Percentiles rank a stretch among this genome's conserved stretches.
Conservation (phyloP, 1,140 invertebrate genomes). For the Ostrea edulis region DNA sequence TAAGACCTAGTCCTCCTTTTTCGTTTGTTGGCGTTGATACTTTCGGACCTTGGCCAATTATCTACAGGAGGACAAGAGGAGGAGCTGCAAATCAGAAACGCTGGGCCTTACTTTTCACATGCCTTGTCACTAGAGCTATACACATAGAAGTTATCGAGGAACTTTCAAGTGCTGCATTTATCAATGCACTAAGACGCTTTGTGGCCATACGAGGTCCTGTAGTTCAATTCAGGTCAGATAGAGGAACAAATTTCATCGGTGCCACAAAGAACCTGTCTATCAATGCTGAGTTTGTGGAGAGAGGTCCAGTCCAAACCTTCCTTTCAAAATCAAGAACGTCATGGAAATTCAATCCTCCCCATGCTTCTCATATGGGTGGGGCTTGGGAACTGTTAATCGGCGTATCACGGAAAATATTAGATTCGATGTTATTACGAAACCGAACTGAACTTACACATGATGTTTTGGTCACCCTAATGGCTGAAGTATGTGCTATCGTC, state of each 20-base stretch:
- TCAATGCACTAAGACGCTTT: conserved; percentile 59
- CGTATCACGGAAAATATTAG: not conserved
- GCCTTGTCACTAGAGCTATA: conserved; percentile 49
- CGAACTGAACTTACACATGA: not conserved
- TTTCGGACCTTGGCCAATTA: conserved; percentile 52
- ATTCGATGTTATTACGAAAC: not conserved
- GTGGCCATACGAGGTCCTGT: conserved; percentile 46
- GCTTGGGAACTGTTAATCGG: not conserved
- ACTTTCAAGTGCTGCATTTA: conserved; percentile 57
- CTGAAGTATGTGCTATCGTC: not conserved
- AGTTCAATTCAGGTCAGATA: not conserved
- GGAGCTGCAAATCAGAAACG: conserved; percentile 46
- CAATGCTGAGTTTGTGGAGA: not conserved
- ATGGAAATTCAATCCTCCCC: not conserved
- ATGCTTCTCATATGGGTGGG: not conserved
- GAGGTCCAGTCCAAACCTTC: not conserved
- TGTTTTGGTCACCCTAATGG: not conserved
- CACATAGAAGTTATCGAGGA: conserved; percentile 63
- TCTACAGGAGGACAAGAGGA: conserved; percentile 59
- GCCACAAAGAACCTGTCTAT: not conserved
- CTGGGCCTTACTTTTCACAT: conserved; percentile 61
- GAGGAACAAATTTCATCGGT: not conserved
- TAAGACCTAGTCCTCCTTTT: conserved; percentile 45
- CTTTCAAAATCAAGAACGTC: conserved; percentile 41
- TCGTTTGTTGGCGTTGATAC: conserved; percentile 43